phyloP scores from a whole-genome alignment of 2,113 vertebrate genomes.

The Alethe diademata region DNA sequence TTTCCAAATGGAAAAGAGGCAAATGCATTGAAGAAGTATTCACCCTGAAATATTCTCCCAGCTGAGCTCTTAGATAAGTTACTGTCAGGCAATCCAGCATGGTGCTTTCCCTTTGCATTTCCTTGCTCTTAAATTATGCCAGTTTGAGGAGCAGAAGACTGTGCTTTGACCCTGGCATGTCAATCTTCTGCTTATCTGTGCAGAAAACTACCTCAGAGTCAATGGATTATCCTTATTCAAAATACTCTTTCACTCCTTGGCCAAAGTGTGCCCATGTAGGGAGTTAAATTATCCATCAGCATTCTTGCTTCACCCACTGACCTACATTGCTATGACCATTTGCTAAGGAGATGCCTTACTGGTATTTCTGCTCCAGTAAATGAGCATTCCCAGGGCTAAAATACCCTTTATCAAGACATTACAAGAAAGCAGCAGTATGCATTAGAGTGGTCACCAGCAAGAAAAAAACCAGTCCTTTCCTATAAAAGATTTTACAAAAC shows the following conservation, averaged over 20 bases:
- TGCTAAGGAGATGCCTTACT: conserved; percentile 1
- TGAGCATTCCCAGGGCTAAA: background rate
- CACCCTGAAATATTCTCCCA: conserved; percentile 23
- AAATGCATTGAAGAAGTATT: background rate
- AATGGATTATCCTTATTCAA: background rate
- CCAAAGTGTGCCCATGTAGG: background rate
- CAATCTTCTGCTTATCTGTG: conserved; percentile 17
- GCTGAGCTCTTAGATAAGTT: conserved; percentile 5
- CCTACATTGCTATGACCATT: conserved; percentile 17
- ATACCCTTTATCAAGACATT: background rate
- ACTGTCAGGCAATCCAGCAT: background rate
- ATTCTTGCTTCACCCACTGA: conserved; percentile 13
- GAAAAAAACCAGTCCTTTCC: background rate
- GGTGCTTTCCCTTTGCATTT: conserved; percentile 22
- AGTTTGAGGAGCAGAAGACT: background rate
- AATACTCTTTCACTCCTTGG: background rate
- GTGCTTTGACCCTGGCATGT: conserved; percentile 15
- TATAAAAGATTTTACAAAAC: background rate
- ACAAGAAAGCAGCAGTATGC: background rate
- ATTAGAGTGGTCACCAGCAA: background rate
- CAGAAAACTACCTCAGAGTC: background rate
- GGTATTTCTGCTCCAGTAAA: conserved; percentile 25
- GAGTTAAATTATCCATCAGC: background rate
- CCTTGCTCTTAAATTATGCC: background rate
- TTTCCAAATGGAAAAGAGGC: conserved; percentile 10